A percentile compares a stretch with the other conserved stretches of the same genome.
These are phyloP conservation scores for Molossus alvarezi DNA, from an alignment of 2,797 vertebrate genomes.

Conservation along the genomic window DNA sequence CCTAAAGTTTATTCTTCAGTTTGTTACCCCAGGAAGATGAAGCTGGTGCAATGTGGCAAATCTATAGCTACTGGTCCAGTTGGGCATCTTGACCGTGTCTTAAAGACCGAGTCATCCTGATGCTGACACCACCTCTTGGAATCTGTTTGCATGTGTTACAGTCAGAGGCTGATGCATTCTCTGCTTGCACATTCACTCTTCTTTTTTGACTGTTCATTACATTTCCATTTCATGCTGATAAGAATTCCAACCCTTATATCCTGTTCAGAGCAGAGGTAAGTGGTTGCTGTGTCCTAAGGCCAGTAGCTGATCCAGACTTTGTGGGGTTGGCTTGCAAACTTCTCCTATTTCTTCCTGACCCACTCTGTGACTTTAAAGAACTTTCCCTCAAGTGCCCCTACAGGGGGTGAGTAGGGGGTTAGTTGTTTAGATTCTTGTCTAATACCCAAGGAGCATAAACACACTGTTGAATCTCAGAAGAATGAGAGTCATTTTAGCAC, in stretches of 20 bases:
- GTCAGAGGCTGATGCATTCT: not conserved
- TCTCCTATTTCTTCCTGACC: not conserved
- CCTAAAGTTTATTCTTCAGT: not conserved
- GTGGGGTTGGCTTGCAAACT: not conserved
- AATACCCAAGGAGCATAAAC: conserved; percentile 45
- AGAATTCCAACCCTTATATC: conserved; percentile 15
- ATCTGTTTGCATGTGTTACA: not conserved
- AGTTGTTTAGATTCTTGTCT: conserved; percentile 61
- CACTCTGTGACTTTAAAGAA: conserved; percentile 2
- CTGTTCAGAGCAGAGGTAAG: not conserved
- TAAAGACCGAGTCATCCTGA: not conserved
- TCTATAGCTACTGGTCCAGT: not conserved
- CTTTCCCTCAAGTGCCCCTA: not conserved
- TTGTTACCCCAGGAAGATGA: not conserved
- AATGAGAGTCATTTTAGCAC: conserved; percentile 50
- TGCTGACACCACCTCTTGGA: not conserved
- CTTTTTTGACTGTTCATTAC: conserved; percentile 13
- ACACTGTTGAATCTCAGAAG: conserved; percentile 59
- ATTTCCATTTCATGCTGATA: conserved; percentile 20
- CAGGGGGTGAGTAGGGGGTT: not conserved
- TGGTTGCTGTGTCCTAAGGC: not conserved
- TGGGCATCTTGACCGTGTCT: not conserved
- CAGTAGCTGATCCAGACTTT: not conserved
- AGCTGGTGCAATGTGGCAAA: not conserved
- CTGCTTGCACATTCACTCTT: conserved; percentile 18